These are phyloP conservation scores for Sula dactylatra DNA, from an alignment of 2,113 vertebrate genomes.

Conservation along the genomic window DNA sequence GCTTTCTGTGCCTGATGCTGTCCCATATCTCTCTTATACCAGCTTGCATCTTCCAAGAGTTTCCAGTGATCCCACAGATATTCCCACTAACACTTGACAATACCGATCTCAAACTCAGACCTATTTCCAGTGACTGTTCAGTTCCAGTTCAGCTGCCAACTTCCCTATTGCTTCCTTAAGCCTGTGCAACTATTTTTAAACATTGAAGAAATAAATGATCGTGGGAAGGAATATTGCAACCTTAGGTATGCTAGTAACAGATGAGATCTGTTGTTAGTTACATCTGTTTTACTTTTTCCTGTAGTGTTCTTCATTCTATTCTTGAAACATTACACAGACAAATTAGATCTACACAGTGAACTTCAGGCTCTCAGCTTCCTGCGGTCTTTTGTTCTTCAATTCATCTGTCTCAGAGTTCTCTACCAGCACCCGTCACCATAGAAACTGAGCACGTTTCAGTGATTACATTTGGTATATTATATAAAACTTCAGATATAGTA, in stretches of 20 bases:
- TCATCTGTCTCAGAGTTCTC: constrained; percentile 49
- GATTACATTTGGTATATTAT: constrained; percentile 30
- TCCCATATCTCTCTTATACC: neutral
- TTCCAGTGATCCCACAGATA: neutral
- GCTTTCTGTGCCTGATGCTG: neutral
- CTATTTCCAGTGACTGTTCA: neutral
- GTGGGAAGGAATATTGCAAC: neutral
- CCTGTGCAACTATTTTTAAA: neutral
- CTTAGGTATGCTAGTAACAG: neutral
- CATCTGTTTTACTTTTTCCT: neutral
- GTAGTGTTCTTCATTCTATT: neutral
- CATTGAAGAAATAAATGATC: neutral
- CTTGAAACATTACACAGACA: neutral
- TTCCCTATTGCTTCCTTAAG: neutral
- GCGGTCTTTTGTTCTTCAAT: constrained; percentile 40
- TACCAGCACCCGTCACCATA: constrained; percentile 56
- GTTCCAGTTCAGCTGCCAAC: neutral
- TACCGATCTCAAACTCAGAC: neutral
- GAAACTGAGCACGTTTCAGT: constrained; percentile 59
- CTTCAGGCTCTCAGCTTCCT: neutral
- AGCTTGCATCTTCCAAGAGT: neutral
- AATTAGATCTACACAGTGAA: constrained; percentile 40
- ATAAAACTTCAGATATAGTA: constrained; percentile 33
- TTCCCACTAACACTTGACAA: neutral
- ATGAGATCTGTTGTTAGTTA: neutral